Evolutionary conservation across 2,113 vertebrate species (phyloP).

Genomic region (Syrrhaptes paradoxus): DNA sequence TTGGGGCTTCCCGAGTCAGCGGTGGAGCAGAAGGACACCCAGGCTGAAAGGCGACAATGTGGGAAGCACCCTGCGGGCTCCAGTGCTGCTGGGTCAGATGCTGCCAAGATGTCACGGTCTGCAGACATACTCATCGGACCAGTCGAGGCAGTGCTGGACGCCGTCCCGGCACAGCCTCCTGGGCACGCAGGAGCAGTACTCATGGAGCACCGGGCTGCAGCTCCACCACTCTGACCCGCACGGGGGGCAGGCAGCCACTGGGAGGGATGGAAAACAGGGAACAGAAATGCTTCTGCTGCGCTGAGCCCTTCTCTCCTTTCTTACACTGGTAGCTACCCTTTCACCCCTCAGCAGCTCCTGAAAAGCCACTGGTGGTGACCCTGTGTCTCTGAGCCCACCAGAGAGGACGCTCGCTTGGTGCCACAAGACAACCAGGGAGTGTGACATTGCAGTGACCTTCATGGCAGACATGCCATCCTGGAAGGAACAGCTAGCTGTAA

Average conservation of each 20-base stretch:
- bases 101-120: background rate
- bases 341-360: background rate
- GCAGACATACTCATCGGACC: slow-evolving; percentile 80
- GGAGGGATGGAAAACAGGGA: background rate
- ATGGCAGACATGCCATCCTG: background rate
- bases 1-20: background rate
- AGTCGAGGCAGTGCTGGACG: slow-evolving; percentile 75
- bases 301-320: background rate
- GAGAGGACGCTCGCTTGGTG: background rate
- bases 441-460: background rate
- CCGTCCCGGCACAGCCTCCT: slow-evolving; percentile 70
- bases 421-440: background rate
- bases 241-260: slow-evolving; percentile 66
- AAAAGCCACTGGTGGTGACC: background rate
- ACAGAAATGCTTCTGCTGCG: background rate
- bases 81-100: background rate
- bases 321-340: accelerated
- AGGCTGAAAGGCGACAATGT: background rate
- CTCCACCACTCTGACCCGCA: slow-evolving; percentile 76
- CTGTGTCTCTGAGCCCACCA: background rate
- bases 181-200: slow-evolving; percentile 79
- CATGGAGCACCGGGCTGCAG: slow-evolving; percentile 67
- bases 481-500: background rate
- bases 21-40: background rate
- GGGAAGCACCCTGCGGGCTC: background rate